Conservation (phyloP, 2,113 vertebrate genomes). For the Mixornis gularis region DNA sequence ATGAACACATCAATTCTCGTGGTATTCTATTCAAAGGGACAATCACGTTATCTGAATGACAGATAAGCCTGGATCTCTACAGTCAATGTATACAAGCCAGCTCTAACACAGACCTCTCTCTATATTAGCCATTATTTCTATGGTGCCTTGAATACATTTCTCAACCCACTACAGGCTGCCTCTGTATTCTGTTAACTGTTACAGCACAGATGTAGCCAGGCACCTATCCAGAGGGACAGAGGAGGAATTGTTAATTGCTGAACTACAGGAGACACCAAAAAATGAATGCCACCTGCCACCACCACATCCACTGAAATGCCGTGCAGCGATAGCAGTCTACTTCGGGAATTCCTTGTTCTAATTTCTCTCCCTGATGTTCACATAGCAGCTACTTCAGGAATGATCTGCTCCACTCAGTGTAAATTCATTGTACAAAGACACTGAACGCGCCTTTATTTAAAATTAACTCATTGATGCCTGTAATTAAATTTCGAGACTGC, state of each 20-base stretch:
- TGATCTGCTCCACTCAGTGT: background rate
- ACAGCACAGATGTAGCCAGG: background rate
- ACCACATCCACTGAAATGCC: background rate
- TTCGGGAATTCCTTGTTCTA: background rate
- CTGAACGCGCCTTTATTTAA: background rate
- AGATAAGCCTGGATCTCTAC: background rate
- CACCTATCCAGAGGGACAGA: background rate
- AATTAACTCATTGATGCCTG: background rate
- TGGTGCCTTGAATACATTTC: background rate
- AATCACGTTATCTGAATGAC: background rate
- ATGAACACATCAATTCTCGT: background rate
- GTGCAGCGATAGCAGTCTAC: rapidly evolving
- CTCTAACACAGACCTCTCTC: background rate
- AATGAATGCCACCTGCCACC: background rate
- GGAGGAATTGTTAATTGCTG: background rate
- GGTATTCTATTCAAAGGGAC: background rate
- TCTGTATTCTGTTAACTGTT: background rate
- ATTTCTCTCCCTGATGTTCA: background rate
- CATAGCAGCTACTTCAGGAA: background rate
- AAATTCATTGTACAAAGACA: background rate
- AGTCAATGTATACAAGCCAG: background rate
- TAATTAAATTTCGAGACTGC: background rate
- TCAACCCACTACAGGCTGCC: background rate
- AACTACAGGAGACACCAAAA: background rate
- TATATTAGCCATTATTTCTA: background rate